Conservation (phyloP, 2,113 vertebrate species). For the Andinoacara biseriatus region DNA sequence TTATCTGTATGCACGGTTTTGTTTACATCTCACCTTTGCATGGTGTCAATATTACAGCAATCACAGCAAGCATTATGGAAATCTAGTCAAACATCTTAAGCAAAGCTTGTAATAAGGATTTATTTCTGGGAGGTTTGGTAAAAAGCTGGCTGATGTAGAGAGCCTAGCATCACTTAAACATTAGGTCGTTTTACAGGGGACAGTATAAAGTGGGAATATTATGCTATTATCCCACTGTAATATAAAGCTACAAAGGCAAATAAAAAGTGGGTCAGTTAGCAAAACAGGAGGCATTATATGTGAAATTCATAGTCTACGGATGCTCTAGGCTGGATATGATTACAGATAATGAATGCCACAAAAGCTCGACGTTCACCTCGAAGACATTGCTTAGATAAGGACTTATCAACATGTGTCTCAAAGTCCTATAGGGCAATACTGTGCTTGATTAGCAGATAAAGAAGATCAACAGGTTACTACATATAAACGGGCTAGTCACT, state of each 20-base stretch:
- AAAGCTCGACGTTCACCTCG: not conserved
- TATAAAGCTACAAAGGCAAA: not conserved
- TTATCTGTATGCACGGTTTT: not conserved
- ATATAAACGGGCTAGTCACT: not conserved
- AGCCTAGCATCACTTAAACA: not conserved
- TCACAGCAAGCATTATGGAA: not conserved
- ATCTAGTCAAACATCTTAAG: not conserved
- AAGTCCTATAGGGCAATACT: slow-evolving; percentile 22
- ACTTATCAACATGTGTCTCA: slow-evolving; percentile 15
- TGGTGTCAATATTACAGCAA: not conserved
- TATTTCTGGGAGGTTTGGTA: not conserved
- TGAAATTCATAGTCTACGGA: not conserved
- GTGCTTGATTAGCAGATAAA: slow-evolving; percentile 23
- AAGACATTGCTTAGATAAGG: slow-evolving; percentile 10
- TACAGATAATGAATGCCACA: not conserved
- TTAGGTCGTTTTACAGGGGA: not conserved
- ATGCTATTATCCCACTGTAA: not conserved
- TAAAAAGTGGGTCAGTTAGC: not conserved
- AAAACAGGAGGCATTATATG: not conserved
- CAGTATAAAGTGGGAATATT: not conserved
- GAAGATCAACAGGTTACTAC: slow-evolving; percentile 3
- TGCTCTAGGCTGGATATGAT: not conserved
- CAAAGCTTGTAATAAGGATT: not conserved
- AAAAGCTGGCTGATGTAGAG: not conserved
- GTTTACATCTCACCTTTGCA: not conserved